Percentiles rank a stretch among this genome's conserved stretches.
Conservation (phyloP, 2,113 vertebrate species). For the Cottus gobio region DNA sequence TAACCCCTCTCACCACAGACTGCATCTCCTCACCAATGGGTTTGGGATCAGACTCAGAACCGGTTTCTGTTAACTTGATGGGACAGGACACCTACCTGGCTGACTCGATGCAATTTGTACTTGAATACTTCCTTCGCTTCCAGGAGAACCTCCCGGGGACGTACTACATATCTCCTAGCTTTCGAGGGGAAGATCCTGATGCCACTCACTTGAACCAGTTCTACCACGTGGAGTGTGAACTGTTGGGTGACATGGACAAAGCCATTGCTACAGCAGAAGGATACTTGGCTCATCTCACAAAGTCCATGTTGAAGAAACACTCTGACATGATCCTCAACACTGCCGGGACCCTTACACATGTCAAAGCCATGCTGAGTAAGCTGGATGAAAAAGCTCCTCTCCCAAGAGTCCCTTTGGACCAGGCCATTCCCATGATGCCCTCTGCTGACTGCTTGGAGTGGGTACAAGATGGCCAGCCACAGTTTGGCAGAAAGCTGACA, state of each 20-base stretch:
- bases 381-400: conserved; percentile 70
- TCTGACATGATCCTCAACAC: conserved; percentile 75
- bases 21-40: conserved; percentile 87
- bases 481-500: conserved; percentile 83
- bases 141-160: conserved; percentile 80
- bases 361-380: conserved; percentile 66
- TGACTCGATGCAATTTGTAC: conserved; percentile 87
- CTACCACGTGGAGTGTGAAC: conserved; percentile 86
- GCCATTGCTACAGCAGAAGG: conserved; percentile 82
- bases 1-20: conserved; percentile 85
- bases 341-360: conserved; percentile 79
- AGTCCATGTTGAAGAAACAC: conserved; percentile 80
- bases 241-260: conserved; percentile 81
- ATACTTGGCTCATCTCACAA: conserved; percentile 80
- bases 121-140: conserved; percentile 86
- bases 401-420: conserved; percentile 79
- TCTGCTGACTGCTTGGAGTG: conserved; percentile 82
- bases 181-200: conserved; percentile 85
- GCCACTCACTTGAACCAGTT: conserved; percentile 86
- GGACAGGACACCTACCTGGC: conserved; percentile 84
- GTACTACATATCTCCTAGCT: conserved; percentile 85
- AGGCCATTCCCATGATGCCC: conserved; percentile 83
- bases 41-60: conserved; percentile 85
- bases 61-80: conserved; percentile 80
- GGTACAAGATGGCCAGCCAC: conserved; percentile 82